Evolutionary conservation across 2,113 vertebrate genomes (phyloP).

Genomic region (Coptodon bakossiorum): DNA sequence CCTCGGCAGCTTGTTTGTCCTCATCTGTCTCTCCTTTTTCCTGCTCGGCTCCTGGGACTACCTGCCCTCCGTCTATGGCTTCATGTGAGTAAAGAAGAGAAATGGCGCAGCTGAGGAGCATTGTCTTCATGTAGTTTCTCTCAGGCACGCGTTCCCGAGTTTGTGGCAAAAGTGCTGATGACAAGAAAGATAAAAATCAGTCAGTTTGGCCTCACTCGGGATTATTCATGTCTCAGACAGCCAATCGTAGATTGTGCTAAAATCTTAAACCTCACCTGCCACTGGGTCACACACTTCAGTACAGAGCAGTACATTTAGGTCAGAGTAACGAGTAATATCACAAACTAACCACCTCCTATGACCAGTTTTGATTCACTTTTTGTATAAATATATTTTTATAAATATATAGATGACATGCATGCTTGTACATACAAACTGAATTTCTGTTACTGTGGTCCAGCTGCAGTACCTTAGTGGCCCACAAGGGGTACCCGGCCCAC

Average conservation of each 20-base stretch:
- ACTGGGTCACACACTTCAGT: background rate
- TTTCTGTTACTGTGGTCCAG: background rate
- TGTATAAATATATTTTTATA: background rate
- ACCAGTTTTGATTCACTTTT: background rate
- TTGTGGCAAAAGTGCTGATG: background rate
- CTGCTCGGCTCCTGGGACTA: conserved; percentile 97
- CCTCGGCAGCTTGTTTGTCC: conserved; percentile 84
- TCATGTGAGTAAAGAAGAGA: conserved; percentile 80
- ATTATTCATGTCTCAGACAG: background rate
- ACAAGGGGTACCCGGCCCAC: background rate
- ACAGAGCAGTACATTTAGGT: background rate
- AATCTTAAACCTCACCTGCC: background rate
- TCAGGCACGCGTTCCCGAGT: rapidly evolving
- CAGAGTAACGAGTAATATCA: background rate
- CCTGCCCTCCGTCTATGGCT: conserved; percentile 91
- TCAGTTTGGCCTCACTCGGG: background rate
- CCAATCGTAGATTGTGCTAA: rapidly evolving
- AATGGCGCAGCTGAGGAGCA: rapidly evolving
- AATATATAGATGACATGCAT: background rate
- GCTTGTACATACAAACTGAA: background rate
- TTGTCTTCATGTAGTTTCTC: background rate
- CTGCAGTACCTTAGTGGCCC: background rate
- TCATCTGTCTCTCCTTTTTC: conserved; percentile 92
- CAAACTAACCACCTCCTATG: background rate
- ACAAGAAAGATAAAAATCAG: background rate